Evolutionary conservation across 2,888 invertebrate species (phyloP), one percentile per base, ranked within the genome.

Genomic region (Dasypogon diadema): DNA sequence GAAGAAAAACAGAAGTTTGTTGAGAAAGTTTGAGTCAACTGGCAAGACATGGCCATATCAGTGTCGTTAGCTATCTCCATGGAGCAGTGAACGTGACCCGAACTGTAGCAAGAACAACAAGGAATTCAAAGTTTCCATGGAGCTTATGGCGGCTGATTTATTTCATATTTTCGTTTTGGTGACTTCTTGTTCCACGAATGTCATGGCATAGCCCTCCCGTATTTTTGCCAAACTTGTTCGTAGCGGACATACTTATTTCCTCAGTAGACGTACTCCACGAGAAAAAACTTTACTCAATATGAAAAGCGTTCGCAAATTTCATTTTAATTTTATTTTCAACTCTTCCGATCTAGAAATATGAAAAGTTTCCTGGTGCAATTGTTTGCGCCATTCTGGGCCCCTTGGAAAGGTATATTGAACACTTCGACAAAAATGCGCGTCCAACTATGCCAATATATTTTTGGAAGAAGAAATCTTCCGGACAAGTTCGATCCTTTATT

Each of bases 111-210:
- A 48, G 56, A 74, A 73, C 46, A 63, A 76, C 51, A 63, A 63
- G 65, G 74, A 74, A 76, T 76, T 76, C 76, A 76, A 76, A 76
- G 70, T 63, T 76, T 76, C 74, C 63, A 37, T 6, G 30, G 42
- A 63, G 60, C 76, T 76, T 76, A 73, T 76, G 73, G 60, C 51
- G 65, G 76, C 65, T 76, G 76, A 76, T 76, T 76, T 76, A 76
- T 76, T 76, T 76, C 76, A 76, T 73, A 74, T 63, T 55, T 76
- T 63, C 46, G 24, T 74, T 73, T 51, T 65, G 42, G 26, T n/a
- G 65, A 76, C 55, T 63, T 51, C 72, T 51, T 70, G 70, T 75
- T 51, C 75, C 37, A 37, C 70, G 70, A 48, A 65, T 65, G 65
- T 65, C 65, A 65, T 48, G 48, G 46, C 24, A 24, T 22, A 46